phyloP scores from a whole-genome alignment of 2,113 vertebrate species.

The Pseudorhombus dupliciocellatus region DNA sequence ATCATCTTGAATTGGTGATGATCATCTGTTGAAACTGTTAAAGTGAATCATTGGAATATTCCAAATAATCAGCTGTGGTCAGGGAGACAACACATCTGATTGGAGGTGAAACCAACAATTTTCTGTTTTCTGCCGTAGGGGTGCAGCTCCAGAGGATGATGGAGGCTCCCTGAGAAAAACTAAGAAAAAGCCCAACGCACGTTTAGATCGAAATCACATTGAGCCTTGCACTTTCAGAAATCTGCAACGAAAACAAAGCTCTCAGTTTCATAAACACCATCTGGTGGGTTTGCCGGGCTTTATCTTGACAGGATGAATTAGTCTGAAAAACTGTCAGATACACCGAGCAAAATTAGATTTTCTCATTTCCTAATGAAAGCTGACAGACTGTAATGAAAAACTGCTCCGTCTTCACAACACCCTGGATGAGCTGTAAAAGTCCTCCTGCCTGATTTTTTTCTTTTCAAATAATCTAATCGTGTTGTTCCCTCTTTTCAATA shows the following conservation, averaged over 20 bases:
- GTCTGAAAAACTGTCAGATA: slow-evolving; percentile 78
- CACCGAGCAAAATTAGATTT: slow-evolving; percentile 76
- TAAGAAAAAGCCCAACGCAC: slow-evolving; percentile 5
- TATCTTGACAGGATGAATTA: slow-evolving; percentile 80
- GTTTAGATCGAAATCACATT: slow-evolving; percentile 45
- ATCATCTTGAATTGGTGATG: too few species aligned
- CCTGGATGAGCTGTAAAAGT: slow-evolving; percentile 66
- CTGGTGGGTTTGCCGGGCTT: slow-evolving; percentile 71
- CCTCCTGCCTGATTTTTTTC: not conserved
- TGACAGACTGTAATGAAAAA: slow-evolving; percentile 79
- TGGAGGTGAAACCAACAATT: slow-evolving; percentile 6
- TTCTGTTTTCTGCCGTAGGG: not conserved
- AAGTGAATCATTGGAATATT: slow-evolving; percentile 13
- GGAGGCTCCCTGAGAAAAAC: not conserved
- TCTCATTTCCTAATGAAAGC: slow-evolving; percentile 76
- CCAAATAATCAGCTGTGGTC: not conserved
- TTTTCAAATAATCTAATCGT: slow-evolving; percentile 54
- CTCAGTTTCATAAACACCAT: slow-evolving; percentile 78
- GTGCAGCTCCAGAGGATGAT: not conserved
- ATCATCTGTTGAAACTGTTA: slow-evolving; percentile 60
- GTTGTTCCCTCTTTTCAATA: slow-evolving; percentile 60
- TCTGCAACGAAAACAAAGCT: slow-evolving; percentile 58
- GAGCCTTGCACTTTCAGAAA: slow-evolving; percentile 49
- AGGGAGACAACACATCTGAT: slow-evolving; percentile 3
- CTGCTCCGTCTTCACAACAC: slow-evolving; percentile 68